Evolutionary conservation across 1,140 invertebrate species (phyloP).

Genomic region (Charaxes varanes): DNA sequence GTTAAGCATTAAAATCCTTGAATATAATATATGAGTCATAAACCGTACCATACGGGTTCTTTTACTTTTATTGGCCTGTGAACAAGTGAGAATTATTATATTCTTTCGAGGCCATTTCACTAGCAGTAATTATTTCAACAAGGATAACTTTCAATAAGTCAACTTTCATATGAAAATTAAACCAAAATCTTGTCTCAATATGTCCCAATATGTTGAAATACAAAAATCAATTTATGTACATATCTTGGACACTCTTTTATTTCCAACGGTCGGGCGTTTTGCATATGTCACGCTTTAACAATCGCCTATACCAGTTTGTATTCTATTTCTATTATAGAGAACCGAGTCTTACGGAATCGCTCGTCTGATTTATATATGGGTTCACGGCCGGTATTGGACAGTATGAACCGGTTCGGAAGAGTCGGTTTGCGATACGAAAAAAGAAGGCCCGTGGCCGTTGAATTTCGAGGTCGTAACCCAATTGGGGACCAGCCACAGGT

Average conservation of each 20-base stretch:
- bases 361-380: slow-evolving; percentile 22
- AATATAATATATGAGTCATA: background rate
- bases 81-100: no score
- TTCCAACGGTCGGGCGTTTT: slow-evolving; percentile 8
- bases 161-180: no score
- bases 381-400: slow-evolving; percentile 30
- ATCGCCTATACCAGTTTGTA: slow-evolving; percentile 10
- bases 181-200: background rate
- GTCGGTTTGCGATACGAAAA: slow-evolving; percentile 46
- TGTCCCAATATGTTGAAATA: slow-evolving; percentile 1
- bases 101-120: no score
- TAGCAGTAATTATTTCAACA: background rate
- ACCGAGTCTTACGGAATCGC: slow-evolving; percentile 29
- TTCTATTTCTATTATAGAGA: slow-evolving; percentile 25
- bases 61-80: no score
- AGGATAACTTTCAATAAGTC: no score
- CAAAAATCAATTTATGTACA: background rate
- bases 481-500: slow-evolving; percentile 59
- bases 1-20: background rate
- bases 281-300: slow-evolving; percentile 11
- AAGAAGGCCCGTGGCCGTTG: slow-evolving; percentile 50
- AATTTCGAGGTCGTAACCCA: slow-evolving; percentile 67
- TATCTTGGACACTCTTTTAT: slow-evolving; percentile 1
- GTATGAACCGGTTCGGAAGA: slow-evolving; percentile 49
- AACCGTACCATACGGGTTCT: slow-evolving; percentile 6